Conservation (phyloP, 2,113 vertebrate species). For the Scopus umbretta region DNA sequence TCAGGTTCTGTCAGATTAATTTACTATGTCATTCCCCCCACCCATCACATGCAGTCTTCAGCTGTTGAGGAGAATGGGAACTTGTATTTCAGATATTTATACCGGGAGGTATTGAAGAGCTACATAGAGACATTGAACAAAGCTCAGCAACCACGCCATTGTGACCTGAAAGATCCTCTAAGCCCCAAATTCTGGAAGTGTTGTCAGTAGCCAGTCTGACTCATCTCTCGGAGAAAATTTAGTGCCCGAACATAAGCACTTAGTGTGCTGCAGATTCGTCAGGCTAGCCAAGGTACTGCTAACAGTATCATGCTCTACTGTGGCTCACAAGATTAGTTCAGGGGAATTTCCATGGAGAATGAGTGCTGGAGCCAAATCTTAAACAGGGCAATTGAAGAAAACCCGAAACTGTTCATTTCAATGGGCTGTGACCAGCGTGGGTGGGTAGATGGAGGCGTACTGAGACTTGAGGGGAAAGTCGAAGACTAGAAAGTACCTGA, state of each 20-base stretch:
- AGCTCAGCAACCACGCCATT: background rate
- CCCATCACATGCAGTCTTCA: background rate
- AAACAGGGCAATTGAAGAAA: background rate
- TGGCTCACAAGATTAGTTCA: background rate
- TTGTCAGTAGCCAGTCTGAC: background rate
- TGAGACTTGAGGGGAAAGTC: background rate
- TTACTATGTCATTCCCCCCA: accelerated
- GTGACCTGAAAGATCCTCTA: background rate
- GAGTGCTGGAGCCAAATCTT: background rate
- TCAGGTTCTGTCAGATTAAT: background rate
- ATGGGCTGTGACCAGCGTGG: background rate
- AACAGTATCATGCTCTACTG: background rate
- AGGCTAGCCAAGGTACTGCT: background rate
- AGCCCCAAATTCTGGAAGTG: background rate
- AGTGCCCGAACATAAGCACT: background rate
- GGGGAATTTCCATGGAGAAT: background rate
- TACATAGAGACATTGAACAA: background rate
- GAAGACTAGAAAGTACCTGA: background rate
- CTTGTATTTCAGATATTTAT: background rate
- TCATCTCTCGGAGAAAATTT: background rate
- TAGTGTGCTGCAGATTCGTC: background rate
- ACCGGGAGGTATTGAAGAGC: background rate
- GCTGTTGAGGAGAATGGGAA: background rate
- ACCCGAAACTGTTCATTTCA: background rate
- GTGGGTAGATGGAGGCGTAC: background rate